These are phyloP conservation scores for Paramormyrops kingsleyae DNA, from an alignment of 2,113 vertebrate species.

Conservation along the genomic window DNA sequence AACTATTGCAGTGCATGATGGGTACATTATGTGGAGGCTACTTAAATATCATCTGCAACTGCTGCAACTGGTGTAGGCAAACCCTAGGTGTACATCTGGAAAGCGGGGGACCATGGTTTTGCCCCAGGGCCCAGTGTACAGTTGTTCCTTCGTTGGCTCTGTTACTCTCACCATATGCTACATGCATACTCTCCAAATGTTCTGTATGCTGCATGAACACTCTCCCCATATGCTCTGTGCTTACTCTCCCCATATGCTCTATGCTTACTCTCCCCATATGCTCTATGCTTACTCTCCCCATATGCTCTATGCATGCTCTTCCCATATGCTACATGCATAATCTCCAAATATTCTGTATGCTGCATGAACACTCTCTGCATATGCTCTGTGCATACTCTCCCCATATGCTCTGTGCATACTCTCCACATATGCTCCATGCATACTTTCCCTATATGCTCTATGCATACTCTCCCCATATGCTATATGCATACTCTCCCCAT, in stretches of 20 bases:
- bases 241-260: not conserved
- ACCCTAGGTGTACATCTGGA: too few species aligned
- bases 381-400: not conserved
- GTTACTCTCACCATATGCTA: not conserved
- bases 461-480: not conserved
- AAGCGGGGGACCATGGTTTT: too few species aligned
- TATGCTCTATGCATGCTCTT: too few species aligned
- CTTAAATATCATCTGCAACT: too few species aligned
- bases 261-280: not conserved
- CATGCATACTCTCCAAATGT: not conserved
- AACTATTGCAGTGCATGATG: too few species aligned
- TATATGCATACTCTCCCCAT: not conserved
- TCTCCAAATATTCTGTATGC: too few species aligned
- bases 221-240: not conserved
- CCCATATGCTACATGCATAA: too few species aligned
- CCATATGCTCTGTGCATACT: not conserved
- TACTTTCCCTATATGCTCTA: not conserved
- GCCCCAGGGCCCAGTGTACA: too few species aligned
- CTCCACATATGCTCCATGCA: not conserved
- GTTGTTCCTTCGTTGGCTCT: not conserved
- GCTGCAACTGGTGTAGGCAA: too few species aligned
- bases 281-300: too few species aligned
- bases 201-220: not conserved
- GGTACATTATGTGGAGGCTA: too few species aligned
- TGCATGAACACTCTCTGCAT: not conserved